These are phyloP conservation scores for Drosophila anceps DNA, from an alignment of 2,888 invertebrate genomes.

Conservation along the genomic window DNA sequence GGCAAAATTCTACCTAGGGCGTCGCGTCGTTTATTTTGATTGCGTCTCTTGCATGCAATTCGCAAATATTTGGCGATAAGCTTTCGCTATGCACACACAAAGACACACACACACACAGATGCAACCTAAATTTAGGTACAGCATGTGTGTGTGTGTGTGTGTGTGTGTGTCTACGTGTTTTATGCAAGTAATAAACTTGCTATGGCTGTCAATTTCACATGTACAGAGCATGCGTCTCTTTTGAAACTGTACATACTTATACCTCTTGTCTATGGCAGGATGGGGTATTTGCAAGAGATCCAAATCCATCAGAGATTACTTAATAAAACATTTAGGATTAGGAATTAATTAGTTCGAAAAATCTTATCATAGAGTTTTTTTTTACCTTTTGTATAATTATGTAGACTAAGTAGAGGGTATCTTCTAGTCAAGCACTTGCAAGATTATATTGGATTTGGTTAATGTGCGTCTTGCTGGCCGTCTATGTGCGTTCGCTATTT, in stretches of 20 bases:
- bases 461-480: no score
- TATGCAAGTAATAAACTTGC: neutral
- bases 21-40: conserved; percentile 1
- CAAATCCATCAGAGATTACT: neutral
- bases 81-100: conserved; percentile 9
- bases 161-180: conserved; percentile 17
- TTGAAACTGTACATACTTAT: neutral
- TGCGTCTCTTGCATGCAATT: conserved; percentile 29
- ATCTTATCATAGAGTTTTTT: no score
- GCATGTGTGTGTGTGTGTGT: conserved; percentile 20
- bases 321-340: neutral
- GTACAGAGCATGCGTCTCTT: neutral
- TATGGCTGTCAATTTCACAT: conserved; percentile 8
- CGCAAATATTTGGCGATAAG: conserved; percentile 25
- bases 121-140: conserved; percentile 27
- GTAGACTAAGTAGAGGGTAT: no score
- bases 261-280: neutral
- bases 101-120: conserved; percentile 1
- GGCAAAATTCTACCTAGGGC: neutral
- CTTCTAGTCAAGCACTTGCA: no score
- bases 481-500: no score
- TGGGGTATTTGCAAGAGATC: no score
- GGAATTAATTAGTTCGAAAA: no score
- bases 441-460: no score
- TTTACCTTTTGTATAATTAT: no score